These are phyloP conservation scores for Daboia siamensis DNA, from an alignment of 2,113 vertebrate genomes.

Conservation along the genomic window DNA sequence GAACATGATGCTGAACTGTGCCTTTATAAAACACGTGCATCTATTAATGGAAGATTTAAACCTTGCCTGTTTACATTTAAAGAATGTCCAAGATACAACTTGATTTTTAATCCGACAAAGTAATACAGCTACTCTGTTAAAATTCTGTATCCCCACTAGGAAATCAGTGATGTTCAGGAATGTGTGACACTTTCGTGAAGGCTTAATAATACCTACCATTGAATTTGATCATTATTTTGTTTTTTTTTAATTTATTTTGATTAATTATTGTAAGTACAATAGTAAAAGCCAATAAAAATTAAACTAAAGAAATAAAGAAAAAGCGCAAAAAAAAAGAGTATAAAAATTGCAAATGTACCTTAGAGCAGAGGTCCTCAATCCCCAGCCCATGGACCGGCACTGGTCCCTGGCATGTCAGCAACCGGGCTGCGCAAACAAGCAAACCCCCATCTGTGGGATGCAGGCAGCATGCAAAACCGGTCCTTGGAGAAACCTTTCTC, in stretches of 20 bases:
- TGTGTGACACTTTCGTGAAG: neutral
- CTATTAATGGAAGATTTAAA: neutral
- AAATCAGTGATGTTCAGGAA: neutral
- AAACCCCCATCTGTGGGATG: too few species aligned
- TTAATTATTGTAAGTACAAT: neutral
- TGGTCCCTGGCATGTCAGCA: too few species aligned
- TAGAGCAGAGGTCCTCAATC: neutral
- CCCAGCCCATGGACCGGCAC: too few species aligned
- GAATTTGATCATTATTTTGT: neutral
- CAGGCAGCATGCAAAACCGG: too few species aligned
- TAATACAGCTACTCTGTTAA: neutral
- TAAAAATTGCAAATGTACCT: neutral
- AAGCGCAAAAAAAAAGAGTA: neutral
- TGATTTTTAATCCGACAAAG: neutral
- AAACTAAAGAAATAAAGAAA: neutral
- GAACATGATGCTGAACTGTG: neutral
- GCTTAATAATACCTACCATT: neutral
- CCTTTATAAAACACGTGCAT: neutral
- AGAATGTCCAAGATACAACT: neutral
- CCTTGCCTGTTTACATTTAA: neutral
- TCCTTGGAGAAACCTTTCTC: too few species aligned
- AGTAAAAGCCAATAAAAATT: neutral
- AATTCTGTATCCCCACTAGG: neutral
- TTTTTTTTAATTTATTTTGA: neutral
- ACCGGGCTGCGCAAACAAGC: too few species aligned